Conservation (phyloP, 2,888 invertebrate species). For the Clanis bilineata region DNA sequence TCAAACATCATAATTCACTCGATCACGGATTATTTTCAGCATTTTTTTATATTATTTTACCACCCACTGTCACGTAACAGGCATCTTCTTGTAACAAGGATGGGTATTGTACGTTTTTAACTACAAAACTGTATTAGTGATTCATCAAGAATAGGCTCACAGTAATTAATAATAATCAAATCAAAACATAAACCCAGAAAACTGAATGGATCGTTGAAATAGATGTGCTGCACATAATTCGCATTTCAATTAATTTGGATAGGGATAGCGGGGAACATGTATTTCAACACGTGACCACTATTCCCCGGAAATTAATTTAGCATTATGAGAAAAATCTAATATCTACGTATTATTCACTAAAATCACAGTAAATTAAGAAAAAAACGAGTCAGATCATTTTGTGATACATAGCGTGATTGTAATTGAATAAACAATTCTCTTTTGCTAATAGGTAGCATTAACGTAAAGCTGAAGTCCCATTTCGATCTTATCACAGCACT, state of each 20-base stretch:
- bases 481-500: slow-evolving; percentile 3
- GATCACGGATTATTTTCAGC: not conserved
- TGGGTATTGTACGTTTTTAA: too few species aligned
- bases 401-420: slow-evolving; percentile 30
- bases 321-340: not conserved
- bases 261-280: not conserved
- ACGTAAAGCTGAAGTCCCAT: slow-evolving; percentile 12
- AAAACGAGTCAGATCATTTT: slow-evolving; percentile 34
- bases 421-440: slow-evolving; percentile 43
- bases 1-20: slow-evolving; percentile 54
- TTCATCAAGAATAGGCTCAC: too few species aligned
- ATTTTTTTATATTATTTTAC: too few species aligned
- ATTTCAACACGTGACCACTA: not conserved
- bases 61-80: too few species aligned
- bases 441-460: slow-evolving; percentile 24
- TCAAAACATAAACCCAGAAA: too few species aligned
- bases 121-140: too few species aligned
- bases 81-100: too few species aligned
- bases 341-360: not conserved
- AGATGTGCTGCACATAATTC: not conserved
- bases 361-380: slow-evolving; percentile 22
- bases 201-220: not conserved
- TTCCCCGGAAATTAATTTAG: not conserved
- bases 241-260: not conserved
- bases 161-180: too few species aligned